phyloP scores from a whole-genome alignment of 53 echinoderm and acorn worm genomes.

The Apostichopus leukothele region DNA sequence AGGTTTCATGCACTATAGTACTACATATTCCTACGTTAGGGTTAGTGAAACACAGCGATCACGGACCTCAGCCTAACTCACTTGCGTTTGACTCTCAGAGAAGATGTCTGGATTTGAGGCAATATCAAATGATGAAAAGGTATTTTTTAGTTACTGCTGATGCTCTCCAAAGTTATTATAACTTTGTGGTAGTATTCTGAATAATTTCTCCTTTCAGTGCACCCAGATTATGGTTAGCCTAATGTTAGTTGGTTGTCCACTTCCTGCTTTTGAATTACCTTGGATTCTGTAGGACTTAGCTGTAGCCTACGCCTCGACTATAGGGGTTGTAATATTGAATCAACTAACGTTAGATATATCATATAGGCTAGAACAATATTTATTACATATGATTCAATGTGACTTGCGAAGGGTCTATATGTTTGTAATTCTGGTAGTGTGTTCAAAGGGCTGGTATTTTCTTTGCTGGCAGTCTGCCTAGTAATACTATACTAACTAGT shows the following conservation, averaged over 20 bases:
- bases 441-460: too few relatives aligned
- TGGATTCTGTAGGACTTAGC: background rate
- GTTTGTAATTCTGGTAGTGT: too few relatives aligned
- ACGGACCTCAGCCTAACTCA: background rate
- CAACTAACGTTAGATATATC: too few relatives aligned
- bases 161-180: too few relatives aligned
- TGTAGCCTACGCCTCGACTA: too few relatives aligned
- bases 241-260: background rate
- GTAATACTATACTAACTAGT: too few relatives aligned
- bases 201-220: background rate
- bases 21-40: background rate
- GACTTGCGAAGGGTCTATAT: too few relatives aligned
- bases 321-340: too few relatives aligned
- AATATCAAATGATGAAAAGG: constrained; percentile 85
- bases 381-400: too few relatives aligned
- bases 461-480: too few relatives aligned
- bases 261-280: constrained; percentile 1
- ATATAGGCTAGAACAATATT: too few relatives aligned
- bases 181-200: too few relatives aligned
- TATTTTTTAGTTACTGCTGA: constrained; percentile 15
- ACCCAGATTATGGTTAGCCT: background rate
- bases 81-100: background rate
- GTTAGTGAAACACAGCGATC: background rate
- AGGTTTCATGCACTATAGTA: background rate
- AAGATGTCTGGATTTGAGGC: constrained; percentile 71